Base-by-base conservation (phyloP, 2,113 vertebrate species). In the Hystrix cristata region DNA sequence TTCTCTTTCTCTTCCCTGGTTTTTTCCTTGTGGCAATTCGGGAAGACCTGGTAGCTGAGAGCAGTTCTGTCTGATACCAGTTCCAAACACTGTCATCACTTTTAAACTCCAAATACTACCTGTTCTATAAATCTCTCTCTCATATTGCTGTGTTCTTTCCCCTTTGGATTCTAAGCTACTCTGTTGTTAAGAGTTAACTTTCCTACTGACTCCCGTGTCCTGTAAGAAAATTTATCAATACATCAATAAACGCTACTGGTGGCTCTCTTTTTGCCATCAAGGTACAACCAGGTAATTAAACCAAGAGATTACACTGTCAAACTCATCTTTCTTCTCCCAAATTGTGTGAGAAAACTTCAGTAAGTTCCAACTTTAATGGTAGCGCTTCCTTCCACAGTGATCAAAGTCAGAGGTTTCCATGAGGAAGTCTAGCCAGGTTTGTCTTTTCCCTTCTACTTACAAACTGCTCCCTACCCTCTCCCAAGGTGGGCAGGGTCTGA, bases 251-350 rank as follows among this genome's bases (percentile, higher is more conserved):
- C 29, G 88, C 48, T 27, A 9, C 19, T 48, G 67, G 38, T 53
- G 34, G 23, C 31, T 84, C 6, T 0, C 38, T 53, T 84, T 89
- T 95, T 60, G 34, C 62, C 76, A 43, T 5, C 7, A 5, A 87
- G 81, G 64, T 46, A 48, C 51, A 53, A 65, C 59, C 0, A 71
- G 89, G 89, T 78, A 76, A 91, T 95, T 72, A 84, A 72, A 84
- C 51, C 19, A 60, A 71, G 51, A 86, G 91, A 9, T 71, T 84
- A 46, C 25, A 21, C 3, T 11, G 29, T 71, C 6, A 31, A 31
- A 51, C 51, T 25, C 31, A 25, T n/a, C 60, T 89, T 64, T 81
- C 72, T 43, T 89, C 51, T 90, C 65, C 71, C 57, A 92, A 65
- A 93, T 95, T 88, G 85, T 59, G 69, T 0, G 10, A 91, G 64